phyloP scores from a whole-genome alignment of 2,797 vertebrate species.

The Poecilia wingei region DNA sequence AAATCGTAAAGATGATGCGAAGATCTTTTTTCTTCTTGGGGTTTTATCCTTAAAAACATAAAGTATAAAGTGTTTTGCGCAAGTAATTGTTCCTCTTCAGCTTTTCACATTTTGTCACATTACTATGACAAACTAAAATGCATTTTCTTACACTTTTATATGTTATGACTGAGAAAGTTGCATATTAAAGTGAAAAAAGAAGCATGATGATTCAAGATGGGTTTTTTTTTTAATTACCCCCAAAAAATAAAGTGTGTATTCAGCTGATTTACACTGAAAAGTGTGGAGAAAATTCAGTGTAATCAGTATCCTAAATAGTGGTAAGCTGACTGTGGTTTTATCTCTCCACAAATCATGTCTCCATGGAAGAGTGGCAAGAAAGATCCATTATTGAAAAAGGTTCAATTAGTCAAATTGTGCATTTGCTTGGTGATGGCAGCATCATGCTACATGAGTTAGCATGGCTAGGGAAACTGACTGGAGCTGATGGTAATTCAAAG shows the following conservation, averaged over 20 bases:
- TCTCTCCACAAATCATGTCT: neutral
- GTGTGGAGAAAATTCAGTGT: neutral
- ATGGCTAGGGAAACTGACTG: neutral
- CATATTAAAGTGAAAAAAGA: neutral
- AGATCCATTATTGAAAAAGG: no score
- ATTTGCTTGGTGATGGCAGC: neutral
- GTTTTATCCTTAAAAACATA: constrained; percentile 15
- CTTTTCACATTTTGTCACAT: neutral
- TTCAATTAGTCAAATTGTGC: neutral
- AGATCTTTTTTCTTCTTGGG: neutral
- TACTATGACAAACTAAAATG: neutral
- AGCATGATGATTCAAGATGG: neutral
- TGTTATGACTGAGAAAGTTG: neutral
- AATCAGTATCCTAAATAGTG: neutral
- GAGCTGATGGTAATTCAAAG: neutral
- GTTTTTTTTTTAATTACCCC: no score
- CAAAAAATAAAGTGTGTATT: no score
- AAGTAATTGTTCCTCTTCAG: neutral
- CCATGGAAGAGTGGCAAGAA: no score
- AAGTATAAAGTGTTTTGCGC: neutral
- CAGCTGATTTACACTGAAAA: no score
- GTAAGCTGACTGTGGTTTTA: no score
- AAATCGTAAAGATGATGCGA: neutral
- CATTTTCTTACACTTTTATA: neutral
- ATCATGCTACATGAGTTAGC: neutral